Percentiles rank a stretch among this genome's conserved stretches.
phyloP scores from a whole-genome alignment of 2,888 invertebrate genomes.

The Trilocha varians region DNA sequence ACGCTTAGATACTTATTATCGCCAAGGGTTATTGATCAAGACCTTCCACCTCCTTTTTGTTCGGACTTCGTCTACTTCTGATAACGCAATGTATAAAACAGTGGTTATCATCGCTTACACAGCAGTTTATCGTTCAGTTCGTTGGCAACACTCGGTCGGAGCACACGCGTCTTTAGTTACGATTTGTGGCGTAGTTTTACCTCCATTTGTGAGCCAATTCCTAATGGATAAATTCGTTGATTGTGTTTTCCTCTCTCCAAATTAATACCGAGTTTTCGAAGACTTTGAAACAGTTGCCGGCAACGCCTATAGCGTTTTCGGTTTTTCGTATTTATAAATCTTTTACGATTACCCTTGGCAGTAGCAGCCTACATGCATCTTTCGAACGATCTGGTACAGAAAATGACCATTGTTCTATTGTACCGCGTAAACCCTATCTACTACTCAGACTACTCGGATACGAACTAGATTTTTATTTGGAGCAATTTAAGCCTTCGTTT shows the following conservation, averaged over 20 bases:
- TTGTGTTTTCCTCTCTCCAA: slow-evolving; percentile 59
- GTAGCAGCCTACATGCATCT: slow-evolving; percentile 58
- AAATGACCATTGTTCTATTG: slow-evolving; percentile 64
- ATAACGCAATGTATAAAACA: slow-evolving; percentile 58
- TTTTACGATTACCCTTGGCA: slow-evolving; percentile 44
- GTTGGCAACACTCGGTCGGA: slow-evolving; percentile 17
- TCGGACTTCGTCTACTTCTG: slow-evolving; percentile 36
- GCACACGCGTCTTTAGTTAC: slow-evolving; percentile 19
- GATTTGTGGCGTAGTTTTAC: background rate
- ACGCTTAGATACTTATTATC: slow-evolving; percentile 47
- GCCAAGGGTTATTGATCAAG: slow-evolving; percentile 34
- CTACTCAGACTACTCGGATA: slow-evolving; percentile 80
- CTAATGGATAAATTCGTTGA: slow-evolving; percentile 64
- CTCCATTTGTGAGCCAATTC: slow-evolving; percentile 11
- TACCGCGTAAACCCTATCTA: slow-evolving; percentile 78
- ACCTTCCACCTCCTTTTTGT: slow-evolving; percentile 44
- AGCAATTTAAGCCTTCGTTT: slow-evolving; percentile 35
- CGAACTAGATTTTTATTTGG: slow-evolving; percentile 56
- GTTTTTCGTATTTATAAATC: slow-evolving; percentile 11
- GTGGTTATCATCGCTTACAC: slow-evolving; percentile 25
- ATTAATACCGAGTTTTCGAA: slow-evolving; percentile 18
- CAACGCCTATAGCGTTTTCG: slow-evolving; percentile 11
- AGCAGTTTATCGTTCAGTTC: slow-evolving; percentile 29
- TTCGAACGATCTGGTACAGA: slow-evolving; percentile 51
- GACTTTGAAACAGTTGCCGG: slow-evolving; percentile 6